Conservation (phyloP, 2,888 invertebrate species). For the Hypercompe scribonia region DNA sequence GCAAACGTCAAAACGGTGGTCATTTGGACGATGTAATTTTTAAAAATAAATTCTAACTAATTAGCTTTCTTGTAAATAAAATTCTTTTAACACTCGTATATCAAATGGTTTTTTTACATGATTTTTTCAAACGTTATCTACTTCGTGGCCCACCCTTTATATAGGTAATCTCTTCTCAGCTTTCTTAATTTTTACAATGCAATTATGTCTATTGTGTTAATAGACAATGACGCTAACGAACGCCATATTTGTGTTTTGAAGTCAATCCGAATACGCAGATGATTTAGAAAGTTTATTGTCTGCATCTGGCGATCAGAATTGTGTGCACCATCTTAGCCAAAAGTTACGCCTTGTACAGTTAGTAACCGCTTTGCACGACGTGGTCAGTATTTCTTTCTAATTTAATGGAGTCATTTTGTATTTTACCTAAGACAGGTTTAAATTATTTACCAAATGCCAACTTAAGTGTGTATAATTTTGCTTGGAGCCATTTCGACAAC, state of each 20-base stretch:
- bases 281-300: conserved; percentile 19
- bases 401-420: not conserved
- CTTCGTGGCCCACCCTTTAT: no score
- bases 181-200: conserved; percentile 42
- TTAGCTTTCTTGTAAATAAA: no score
- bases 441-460: not conserved
- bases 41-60: no score
- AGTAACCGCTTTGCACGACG: not conserved
- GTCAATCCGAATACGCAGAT: conserved; percentile 23
- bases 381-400: not conserved
- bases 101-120: no score
- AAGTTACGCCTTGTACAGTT: not conserved
- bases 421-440: not conserved
- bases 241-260: conserved; percentile 26
- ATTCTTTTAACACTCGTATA: no score
- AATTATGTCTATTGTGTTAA: conserved; percentile 32
- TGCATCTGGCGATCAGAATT: not conserved
- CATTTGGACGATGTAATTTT: no score
- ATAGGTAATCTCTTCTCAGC: conserved; percentile 34
- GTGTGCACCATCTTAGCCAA: not conserved
- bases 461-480: no score
- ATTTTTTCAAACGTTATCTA: conserved; percentile 11
- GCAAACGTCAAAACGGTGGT: no score
- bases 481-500: no score
- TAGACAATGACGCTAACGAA: conserved; percentile 39